Evolutionary conservation across 2,113 vertebrate genomes (phyloP), one percentile per base, ranked within the genome.

Genomic region (Tinamus guttatus): DNA sequence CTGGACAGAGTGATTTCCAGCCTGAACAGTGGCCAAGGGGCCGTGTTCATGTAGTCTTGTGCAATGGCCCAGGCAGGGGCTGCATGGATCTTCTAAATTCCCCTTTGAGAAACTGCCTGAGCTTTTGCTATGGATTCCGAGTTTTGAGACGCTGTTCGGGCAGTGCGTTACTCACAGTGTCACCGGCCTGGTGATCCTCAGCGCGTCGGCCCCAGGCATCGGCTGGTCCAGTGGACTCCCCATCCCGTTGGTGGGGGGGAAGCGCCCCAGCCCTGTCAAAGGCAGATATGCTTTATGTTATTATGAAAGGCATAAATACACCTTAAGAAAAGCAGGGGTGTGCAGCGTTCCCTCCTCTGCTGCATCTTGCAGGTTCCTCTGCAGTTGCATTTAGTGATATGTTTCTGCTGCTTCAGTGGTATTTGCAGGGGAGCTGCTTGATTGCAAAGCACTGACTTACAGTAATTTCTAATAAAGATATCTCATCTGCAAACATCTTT

Each of bases 121-220:
- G 1, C 19, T 68, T 77, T 22, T 27, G 0, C 0, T 17, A 71
- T 2, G 30, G 10, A 6, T 47, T 79, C 17, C 30, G 0, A 0
- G 7, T 18, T 22, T 56, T 22, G 49, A 51, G 58, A 28, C 2
- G 2, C 63, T 68, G 27, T n/a, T 22, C 34, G 41, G 62, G 51
- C 14, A 41, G 28, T 1, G 34, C 40, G 0, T n/a, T 83, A 9
- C 32, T 7, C 0, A 0, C 13, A 11, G 20, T 41, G 22, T 52
- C 32, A 49, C 56, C 47, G 62, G 18, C 68, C 9, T 47, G 45
- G 36, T 34, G 41, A 59, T 21, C n/a, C 18, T 45, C 16, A 0
- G 20, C 17, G 20, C 17, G 5, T 28, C 27, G 38, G 40, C 47
- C 32, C 25, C 47, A 52, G 52, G 30, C 6, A 7, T n/a, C 21